Evolutionary conservation across 2,797 vertebrate genomes (phyloP).

Genomic region (Staurois parvus): DNA sequence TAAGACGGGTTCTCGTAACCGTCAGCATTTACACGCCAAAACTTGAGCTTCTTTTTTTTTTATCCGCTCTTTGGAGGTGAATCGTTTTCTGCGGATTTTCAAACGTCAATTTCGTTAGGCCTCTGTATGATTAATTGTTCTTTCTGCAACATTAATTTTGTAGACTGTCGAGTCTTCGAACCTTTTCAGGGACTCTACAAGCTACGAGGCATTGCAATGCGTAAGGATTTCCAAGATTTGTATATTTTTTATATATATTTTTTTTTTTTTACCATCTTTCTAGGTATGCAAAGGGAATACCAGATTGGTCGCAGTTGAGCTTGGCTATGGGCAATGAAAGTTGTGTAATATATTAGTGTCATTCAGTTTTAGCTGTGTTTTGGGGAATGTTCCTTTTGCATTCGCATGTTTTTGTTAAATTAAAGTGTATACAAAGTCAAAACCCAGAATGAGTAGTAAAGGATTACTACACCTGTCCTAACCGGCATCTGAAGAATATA

Average conservation of each 20-base stretch:
- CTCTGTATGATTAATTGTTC: constrained; percentile 53
- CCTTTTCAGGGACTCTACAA: constrained; percentile 19
- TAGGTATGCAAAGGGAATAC: not conserved
- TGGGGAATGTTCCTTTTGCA: no score
- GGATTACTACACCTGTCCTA: no score
- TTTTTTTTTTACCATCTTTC: not conserved
- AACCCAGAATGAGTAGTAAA: no score
- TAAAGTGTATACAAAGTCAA: no score
- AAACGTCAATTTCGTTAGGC: constrained; percentile 34
- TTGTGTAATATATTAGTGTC: not conserved
- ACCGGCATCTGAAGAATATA: no score
- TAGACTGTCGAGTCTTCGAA: constrained; percentile 24
- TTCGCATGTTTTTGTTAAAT: no score
- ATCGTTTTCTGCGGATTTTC: not conserved
- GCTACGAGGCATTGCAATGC: constrained; percentile 22
- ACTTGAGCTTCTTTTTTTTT: no score
- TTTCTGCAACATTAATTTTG: constrained; percentile 52
- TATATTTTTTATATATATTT: not conserved
- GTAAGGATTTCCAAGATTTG: constrained; percentile 3
- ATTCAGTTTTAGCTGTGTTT: no score
- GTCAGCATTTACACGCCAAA: constrained; percentile 22
- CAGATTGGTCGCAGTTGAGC: not conserved
- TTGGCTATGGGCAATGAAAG: not conserved
- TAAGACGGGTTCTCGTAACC: constrained; percentile 16
- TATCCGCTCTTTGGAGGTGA: not conserved